A percentile compares a stretch with the other conserved stretches of the same genome.
Conservation (phyloP, 2,113 vertebrate species). For the Corythaeola cristata region DNA sequence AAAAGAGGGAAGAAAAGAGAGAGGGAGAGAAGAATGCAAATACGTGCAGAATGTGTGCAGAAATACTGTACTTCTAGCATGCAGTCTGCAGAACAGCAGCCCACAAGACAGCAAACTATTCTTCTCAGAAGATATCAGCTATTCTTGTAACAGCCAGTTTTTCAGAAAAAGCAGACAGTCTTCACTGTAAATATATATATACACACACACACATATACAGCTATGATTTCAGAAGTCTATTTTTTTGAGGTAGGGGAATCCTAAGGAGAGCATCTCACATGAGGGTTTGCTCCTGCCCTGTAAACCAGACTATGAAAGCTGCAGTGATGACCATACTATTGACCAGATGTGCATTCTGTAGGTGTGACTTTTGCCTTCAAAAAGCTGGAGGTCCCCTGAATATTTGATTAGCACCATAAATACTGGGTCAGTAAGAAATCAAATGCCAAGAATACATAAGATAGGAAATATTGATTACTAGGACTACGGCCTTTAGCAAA, state of each 20-base stretch:
- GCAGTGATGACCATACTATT: neutral
- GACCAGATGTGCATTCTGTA: neutral
- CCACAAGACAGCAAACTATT: neutral
- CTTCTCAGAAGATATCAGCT: neutral
- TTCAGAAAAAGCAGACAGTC: neutral
- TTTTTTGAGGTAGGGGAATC: neutral
- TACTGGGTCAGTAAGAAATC: neutral
- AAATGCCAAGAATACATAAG: neutral
- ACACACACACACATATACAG: fast-evolving
- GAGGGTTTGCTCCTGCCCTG: neutral
- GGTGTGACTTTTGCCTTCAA: neutral
- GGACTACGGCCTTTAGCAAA: neutral
- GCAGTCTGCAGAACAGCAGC: neutral
- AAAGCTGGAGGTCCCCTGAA: neutral
- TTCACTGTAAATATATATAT: neutral
- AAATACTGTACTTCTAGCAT: neutral
- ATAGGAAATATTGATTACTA: neutral
- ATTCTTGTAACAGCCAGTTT: neutral
- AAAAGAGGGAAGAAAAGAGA: neutral
- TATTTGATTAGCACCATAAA: neutral
- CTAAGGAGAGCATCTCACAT: neutral
- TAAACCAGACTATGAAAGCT: neutral
- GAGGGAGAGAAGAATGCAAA: conserved; percentile 29
- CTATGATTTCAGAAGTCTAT: neutral
- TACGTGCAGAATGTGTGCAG: neutral